Evolutionary conservation across 2,888 invertebrate genomes (phyloP).

Genomic region (Girardia tigrina): DNA sequence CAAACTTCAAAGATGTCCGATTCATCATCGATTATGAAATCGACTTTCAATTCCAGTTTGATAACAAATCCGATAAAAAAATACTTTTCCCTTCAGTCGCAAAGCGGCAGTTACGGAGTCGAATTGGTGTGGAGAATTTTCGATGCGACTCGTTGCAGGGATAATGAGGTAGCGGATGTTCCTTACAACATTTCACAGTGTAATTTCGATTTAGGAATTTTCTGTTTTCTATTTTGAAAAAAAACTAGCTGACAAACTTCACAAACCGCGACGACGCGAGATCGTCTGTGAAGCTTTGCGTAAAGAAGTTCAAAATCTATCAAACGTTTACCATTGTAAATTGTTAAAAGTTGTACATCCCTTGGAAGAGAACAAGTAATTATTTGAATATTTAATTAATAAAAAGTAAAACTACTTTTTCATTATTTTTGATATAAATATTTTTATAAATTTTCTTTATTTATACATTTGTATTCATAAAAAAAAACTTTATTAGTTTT

Average conservation of each 20-base stretch:
- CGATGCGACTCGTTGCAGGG: not conserved
- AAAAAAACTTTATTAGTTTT: too few species aligned
- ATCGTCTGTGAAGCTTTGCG: conserved; percentile 74
- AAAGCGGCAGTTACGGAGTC: not conserved
- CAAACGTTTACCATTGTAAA: conserved; percentile 71
- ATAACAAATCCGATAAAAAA: conserved; percentile 6
- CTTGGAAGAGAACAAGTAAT: conserved; percentile 51
- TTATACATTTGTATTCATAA: too few species aligned
- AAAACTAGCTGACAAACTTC: conserved; percentile 73
- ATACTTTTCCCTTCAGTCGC: not conserved
- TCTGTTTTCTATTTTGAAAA: conserved; percentile 87
- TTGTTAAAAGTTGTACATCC: conserved; percentile 56
- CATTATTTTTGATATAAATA: too few species aligned
- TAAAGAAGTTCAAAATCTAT: conserved; percentile 64
- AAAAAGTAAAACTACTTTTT: too few species aligned
- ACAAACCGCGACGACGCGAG: conserved; percentile 77
- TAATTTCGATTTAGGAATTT: conserved; percentile 61
- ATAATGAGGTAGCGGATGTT: conserved; percentile 23
- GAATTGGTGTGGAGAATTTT: conserved; percentile 15
- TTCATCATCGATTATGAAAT: not conserved
- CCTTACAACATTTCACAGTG: too few species aligned
- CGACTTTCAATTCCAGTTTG: not conserved
- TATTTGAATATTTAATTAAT: too few species aligned
- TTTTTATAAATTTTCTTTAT: too few species aligned
- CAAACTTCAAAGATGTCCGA: not conserved